Conservation (phyloP, 2,797 vertebrate genomes). For the Chaunax sp. region DNA sequence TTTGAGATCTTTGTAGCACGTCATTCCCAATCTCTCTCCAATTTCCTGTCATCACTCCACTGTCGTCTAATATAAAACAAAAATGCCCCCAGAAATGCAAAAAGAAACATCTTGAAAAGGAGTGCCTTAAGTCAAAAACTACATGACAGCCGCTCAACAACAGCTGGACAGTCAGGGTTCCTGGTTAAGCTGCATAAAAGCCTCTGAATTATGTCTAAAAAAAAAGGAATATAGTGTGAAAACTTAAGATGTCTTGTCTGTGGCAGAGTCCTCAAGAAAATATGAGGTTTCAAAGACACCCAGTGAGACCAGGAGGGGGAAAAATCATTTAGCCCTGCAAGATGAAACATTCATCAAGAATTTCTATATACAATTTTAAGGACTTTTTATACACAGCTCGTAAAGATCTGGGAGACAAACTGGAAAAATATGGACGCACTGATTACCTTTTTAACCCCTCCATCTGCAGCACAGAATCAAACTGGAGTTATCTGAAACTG, state of each 20-base stretch:
- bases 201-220: background rate
- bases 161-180: background rate
- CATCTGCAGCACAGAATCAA: slow-evolving; percentile 2
- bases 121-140: background rate
- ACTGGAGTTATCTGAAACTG: background rate
- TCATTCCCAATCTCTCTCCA: too few species aligned
- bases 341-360: slow-evolving; percentile 47
- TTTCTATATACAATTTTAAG: slow-evolving; percentile 29
- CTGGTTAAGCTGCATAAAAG: background rate
- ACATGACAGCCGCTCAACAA: background rate
- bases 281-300: background rate
- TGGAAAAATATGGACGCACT: slow-evolving; percentile 20
- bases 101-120: background rate
- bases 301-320: slow-evolving; percentile 4
- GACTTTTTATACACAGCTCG: slow-evolving; percentile 12
- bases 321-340: background rate
- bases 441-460: slow-evolving; percentile 3
- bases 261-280: background rate
- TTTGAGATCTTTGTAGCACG: too few species aligned
- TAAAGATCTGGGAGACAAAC: slow-evolving; percentile 30
- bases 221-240: background rate
- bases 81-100: background rate
- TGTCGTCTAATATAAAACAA: background rate
- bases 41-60: background rate
- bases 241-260: background rate